phyloP scores from a whole-genome alignment of 2,888 invertebrate species.

The Paralinhomoeus sp. region DNA sequence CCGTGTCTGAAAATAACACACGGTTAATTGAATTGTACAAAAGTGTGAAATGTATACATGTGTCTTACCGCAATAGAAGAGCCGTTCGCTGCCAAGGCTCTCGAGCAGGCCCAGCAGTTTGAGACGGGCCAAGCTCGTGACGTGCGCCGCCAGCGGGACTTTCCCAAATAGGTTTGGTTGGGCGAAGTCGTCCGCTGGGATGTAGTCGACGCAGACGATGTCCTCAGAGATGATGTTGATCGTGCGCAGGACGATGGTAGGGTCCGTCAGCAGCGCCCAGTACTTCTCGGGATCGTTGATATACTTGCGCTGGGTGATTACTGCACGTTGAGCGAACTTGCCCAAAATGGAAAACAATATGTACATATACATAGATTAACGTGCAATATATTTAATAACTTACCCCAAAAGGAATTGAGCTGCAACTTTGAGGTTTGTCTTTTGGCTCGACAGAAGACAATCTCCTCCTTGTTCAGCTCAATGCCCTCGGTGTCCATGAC shows the following conservation, averaged over 20 bases:
- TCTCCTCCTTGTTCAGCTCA: conserved; percentile 7
- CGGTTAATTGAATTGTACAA: no score
- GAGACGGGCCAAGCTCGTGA: no score
- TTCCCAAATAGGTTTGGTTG: conserved; percentile 8
- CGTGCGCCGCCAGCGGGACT: conserved; percentile 23
- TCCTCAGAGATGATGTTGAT: conserved; percentile 3
- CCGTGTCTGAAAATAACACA: no score
- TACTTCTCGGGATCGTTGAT: conserved; percentile 4
- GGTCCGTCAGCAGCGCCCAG: conserved; percentile 3
- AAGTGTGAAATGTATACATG: no score
- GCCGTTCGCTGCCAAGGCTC: no score
- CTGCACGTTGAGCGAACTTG: conserved; percentile 6
- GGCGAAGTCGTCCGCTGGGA: conserved; percentile 1
- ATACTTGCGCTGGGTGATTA: conserved; percentile 1
- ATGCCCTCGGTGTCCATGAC: conserved; percentile 11
- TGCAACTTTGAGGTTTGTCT: conserved; percentile 9
- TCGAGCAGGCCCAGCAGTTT: no score
- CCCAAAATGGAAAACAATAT: no score
- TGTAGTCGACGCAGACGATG: conserved; percentile 1
- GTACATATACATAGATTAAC: no score
- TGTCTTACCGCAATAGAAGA: no score
- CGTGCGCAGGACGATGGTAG: not conserved
- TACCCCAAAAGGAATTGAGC: conserved; percentile 13
- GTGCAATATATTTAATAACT: no score
- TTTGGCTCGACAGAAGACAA: conserved; percentile 9